These are phyloP conservation scores for Forbesichthys agassizii DNA, from an alignment of 2,113 vertebrate genomes.

Conservation along the genomic window DNA sequence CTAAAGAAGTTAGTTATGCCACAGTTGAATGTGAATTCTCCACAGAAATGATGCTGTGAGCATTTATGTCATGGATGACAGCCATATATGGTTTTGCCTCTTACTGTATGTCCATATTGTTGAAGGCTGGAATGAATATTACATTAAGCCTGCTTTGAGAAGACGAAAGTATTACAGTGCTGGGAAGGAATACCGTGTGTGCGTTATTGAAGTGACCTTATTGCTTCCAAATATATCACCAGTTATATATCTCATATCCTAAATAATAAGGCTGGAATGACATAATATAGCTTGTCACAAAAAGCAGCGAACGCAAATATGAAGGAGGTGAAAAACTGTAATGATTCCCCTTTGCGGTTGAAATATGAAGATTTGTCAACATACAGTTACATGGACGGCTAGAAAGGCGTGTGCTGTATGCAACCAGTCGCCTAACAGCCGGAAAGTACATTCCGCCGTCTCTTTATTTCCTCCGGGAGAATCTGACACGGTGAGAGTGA, in stretches of 20 bases:
- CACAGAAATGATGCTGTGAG: too few relatives aligned
- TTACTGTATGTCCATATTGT: not conserved
- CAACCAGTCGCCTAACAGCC: slow-evolving; percentile 38
- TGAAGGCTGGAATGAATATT: slow-evolving; percentile 18
- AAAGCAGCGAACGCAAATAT: too few relatives aligned
- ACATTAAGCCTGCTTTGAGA: slow-evolving; percentile 22
- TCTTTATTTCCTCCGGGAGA: slow-evolving; percentile 46
- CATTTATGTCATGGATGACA: too few relatives aligned
- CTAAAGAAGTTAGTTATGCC: too few relatives aligned
- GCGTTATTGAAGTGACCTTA: slow-evolving; percentile 18
- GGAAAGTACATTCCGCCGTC: slow-evolving; percentile 23
- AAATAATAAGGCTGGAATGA: not conserved
- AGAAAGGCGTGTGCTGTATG: slow-evolving; percentile 23
- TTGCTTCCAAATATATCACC: not conserved
- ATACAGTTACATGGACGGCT: slow-evolving; percentile 24
- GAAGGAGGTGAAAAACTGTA: too few relatives aligned
- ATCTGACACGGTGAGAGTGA: slow-evolving; percentile 46
- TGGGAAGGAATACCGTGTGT: not conserved
- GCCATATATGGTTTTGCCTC: too few relatives aligned
- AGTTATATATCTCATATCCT: not conserved
- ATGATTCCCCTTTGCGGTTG: too few relatives aligned
- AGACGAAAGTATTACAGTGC: slow-evolving; percentile 11
- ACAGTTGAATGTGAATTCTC: too few relatives aligned
- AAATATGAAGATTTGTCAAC: not conserved
- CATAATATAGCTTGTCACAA: too few relatives aligned